A percentile compares a stretch with the other conserved stretches of the same genome.
Evolutionary conservation across 2,888 invertebrate genomes (phyloP).

Genomic region (Steromphala cineraria): DNA sequence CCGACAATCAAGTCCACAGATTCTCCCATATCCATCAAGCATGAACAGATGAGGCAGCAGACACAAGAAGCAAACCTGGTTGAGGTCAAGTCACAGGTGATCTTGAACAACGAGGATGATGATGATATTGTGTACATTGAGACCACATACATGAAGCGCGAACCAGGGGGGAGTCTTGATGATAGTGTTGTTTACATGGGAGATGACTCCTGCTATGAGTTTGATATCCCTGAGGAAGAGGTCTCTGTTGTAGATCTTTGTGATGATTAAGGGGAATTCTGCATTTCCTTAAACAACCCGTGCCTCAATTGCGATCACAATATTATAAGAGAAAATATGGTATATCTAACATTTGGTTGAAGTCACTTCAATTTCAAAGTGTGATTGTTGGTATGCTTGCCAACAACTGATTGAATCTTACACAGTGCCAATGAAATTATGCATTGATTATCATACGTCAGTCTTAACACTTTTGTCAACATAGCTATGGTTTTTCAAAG

Average conservation of each 20-base stretch:
- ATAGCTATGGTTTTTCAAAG: too few relatives aligned
- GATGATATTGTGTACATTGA: not conserved
- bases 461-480: too few relatives aligned
- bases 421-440: too few relatives aligned
- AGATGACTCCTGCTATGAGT: conserved; percentile 3
- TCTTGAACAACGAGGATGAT: not conserved
- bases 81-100: not conserved
- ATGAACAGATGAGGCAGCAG: not conserved
- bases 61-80: not conserved
- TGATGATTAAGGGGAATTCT: not conserved
- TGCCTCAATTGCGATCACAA: too few relatives aligned
- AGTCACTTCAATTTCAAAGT: too few relatives aligned
- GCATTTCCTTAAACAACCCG: too few relatives aligned
- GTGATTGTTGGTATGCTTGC: too few relatives aligned
- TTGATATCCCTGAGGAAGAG: not conserved
- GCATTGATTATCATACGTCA: too few relatives aligned
- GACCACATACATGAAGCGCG: not conserved
- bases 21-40: not conserved
- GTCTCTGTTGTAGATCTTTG: not conserved
- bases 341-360: too few relatives aligned
- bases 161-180: not conserved
- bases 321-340: too few relatives aligned
- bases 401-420: too few relatives aligned
- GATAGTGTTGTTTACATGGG: conserved; percentile 2
- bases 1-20: not conserved